Conservation (phyloP, 2,888 invertebrate species). For the Chironomus riparius region DNA sequence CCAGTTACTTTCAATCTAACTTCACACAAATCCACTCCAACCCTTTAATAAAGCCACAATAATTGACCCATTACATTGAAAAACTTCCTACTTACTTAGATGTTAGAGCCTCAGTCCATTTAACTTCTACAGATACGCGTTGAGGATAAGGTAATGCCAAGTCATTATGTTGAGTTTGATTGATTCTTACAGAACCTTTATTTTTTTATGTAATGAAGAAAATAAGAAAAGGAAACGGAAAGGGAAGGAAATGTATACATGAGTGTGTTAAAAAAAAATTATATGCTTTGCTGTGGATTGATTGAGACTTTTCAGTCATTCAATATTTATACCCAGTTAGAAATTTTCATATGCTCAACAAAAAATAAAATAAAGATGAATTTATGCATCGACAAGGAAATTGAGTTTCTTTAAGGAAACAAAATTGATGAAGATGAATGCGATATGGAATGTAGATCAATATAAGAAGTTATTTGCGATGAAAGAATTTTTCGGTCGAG, state of each 20-base stretch:
- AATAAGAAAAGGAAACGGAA: background rate
- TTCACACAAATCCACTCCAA: no score
- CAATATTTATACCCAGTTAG: background rate
- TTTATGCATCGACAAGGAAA: background rate
- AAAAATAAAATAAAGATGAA: no score
- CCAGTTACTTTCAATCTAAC: no score
- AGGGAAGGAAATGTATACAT: background rate
- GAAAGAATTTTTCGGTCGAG: no score
- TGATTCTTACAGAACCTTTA: conserved; percentile 28
- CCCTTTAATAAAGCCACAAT: background rate
- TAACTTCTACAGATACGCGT: conserved; percentile 49
- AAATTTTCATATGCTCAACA: background rate
- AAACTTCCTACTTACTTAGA: conserved; percentile 43
- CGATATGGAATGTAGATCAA: no score
- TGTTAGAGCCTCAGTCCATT: conserved; percentile 70
- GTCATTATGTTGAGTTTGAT: conserved; percentile 29
- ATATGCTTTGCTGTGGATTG: background rate
- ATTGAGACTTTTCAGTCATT: background rate
- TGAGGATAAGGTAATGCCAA: conserved; percentile 28
- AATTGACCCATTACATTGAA: background rate
- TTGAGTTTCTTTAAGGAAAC: no score
- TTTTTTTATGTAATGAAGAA: background rate
- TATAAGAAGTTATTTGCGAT: no score
- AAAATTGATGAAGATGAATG: no score
- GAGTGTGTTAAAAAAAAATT: background rate